A percentile compares a stretch with the other conserved stretches of the same genome.
Evolutionary conservation across 1,140 invertebrate genomes (phyloP).

Genomic region (Belonocnema kinseyi): DNA sequence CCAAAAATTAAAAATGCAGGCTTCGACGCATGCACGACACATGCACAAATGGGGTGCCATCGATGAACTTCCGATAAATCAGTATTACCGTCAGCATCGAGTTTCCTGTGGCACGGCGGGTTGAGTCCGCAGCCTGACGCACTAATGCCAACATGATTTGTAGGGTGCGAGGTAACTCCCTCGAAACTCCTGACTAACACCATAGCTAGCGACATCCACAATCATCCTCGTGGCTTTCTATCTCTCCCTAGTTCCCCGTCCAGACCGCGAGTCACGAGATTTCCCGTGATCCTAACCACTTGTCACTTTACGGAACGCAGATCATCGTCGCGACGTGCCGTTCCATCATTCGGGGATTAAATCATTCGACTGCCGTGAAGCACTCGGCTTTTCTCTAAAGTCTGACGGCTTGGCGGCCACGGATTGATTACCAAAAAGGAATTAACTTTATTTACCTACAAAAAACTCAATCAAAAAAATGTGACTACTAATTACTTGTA

Average conservation of each 20-base stretch:
- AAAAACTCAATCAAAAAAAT: too few relatives aligned
- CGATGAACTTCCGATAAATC: slow-evolving; percentile 71
- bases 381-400: neutral
- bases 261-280: slow-evolving; percentile 56
- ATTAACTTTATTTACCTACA: neutral
- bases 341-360: slow-evolving; percentile 74
- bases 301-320: slow-evolving; percentile 73
- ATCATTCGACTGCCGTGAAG: slow-evolving; percentile 55
- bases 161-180: slow-evolving; percentile 61
- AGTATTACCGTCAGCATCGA: slow-evolving; percentile 71
- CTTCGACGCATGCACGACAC: slow-evolving; percentile 38
- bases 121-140: slow-evolving; percentile 70
- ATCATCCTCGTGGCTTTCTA: slow-evolving; percentile 47
- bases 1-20: slow-evolving; percentile 56
- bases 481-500: too few relatives aligned
- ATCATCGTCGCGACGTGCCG: slow-evolving; percentile 79
- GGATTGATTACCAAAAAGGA: neutral
- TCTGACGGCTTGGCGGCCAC: neutral
- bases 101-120: slow-evolving; percentile 67
- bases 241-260: slow-evolving; percentile 31
- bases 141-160: slow-evolving; percentile 75
- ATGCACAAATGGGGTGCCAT: slow-evolving; percentile 36
- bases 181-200: slow-evolving; percentile 52
- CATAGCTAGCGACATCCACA: slow-evolving; percentile 53
- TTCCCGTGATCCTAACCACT: slow-evolving; percentile 74